Evolutionary conservation across 1,140 invertebrate genomes (phyloP).

Genomic region (Hylyphantes graminicola): DNA sequence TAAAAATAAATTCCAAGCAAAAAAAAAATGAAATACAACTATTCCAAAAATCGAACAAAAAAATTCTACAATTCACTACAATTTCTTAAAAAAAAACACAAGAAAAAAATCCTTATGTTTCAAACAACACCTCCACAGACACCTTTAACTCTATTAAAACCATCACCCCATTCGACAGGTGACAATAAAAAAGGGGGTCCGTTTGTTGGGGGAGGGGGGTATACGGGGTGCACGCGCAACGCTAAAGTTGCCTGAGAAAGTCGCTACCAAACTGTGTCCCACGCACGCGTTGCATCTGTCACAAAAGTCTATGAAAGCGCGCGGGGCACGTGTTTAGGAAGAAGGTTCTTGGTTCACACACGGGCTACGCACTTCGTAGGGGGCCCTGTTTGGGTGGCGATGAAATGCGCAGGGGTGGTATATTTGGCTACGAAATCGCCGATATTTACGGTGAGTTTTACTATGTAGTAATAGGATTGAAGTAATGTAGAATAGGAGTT

Average conservation of each 20-base stretch:
- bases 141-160: neutral
- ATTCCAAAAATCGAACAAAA: no score
- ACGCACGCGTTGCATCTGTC: slow-evolving; percentile 51
- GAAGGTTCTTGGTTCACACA: slow-evolving; percentile 9
- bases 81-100: neutral
- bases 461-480: no score
- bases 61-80: neutral
- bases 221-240: neutral
- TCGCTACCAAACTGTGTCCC: slow-evolving; percentile 15
- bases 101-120: neutral
- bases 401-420: no score
- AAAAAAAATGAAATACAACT: no score
- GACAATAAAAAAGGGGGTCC: neutral
- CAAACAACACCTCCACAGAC: neutral
- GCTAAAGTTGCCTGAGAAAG: slow-evolving; percentile 37
- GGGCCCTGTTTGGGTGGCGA: no score
- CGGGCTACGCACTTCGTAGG: neutral
- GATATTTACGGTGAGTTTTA: no score
- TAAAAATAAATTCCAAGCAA: no score
- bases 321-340: slow-evolving; percentile 38
- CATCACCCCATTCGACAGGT: neutral
- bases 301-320: slow-evolving; percentile 5
- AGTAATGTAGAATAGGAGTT: no score
- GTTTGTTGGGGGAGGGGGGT: neutral
- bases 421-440: no score